Evolutionary conservation across 2,797 vertebrate species (phyloP), one percentile per base, ranked within the genome.

Genomic region (Crocodylus rhombifer): DNA sequence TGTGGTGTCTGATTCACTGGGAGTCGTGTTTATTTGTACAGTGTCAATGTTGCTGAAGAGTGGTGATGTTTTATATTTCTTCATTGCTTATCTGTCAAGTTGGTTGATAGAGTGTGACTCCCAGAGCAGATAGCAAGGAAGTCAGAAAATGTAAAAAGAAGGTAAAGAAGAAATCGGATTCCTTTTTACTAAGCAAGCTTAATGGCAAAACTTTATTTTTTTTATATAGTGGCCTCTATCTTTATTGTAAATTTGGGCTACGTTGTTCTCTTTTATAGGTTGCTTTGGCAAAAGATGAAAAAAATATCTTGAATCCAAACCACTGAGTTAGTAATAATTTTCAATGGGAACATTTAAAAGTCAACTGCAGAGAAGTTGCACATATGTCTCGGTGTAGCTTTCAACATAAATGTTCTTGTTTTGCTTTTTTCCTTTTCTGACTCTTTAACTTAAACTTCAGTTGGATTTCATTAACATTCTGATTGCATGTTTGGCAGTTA

Each of bases 341-440:
- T 71, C 28, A 93, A 84, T 51, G 13, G 82, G 86, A 75, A 51
- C 9, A 58, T 8, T 51, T 89, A 25, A 77, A 86, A 77, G 74
- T 92, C 23, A 82, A 8, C 28, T 14, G 64, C 28, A 21, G 58
- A 74, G 82, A 73, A 80, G 2, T 25, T 61, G 6, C 12, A n/a
- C 57, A 0, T 1, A 1, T n/a, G 16, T 91, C 23, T 84, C 61
- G 14, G 0, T 25, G 26, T 57, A 75, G 15, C 18, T 79, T 90
- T 92, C 36, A 65, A 30, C 4, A 33, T 21, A 0, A 4, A 36
- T 82, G 94, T 33, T 5, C 67, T 21, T 71, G 51, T 14, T 91
- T 80, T 4, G 5, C 4, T 82, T 90, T 13, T 2, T 1, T 26
- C 92, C 9, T 61, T 23, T 42, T 67, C 33, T 69, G 33, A 21